A percentile compares a stretch with the other conserved stretches of the same genome.
Evolutionary conservation across 2,888 invertebrate genomes (phyloP).

Genomic region (Oegoconia quadripuncta): DNA sequence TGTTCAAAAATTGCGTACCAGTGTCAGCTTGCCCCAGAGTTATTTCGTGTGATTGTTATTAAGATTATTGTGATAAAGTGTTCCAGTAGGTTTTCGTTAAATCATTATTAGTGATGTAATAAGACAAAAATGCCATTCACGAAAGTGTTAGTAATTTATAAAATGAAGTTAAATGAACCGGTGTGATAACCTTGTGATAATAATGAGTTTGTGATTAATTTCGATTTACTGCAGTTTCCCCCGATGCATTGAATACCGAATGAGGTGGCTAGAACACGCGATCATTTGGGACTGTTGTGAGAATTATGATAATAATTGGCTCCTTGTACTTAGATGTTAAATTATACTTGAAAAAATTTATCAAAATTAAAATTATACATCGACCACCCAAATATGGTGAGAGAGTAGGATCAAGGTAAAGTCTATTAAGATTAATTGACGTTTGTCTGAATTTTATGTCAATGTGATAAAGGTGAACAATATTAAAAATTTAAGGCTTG

Average conservation of each 20-base stretch:
- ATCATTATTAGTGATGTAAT: background rate
- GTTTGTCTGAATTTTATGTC: too few species aligned
- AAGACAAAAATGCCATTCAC: too few species aligned
- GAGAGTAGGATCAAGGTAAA: too few species aligned
- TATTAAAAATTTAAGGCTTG: too few species aligned
- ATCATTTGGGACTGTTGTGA: constrained; percentile 29
- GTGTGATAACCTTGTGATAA: constrained; percentile 69
- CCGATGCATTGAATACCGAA: constrained; percentile 47
- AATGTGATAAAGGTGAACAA: too few species aligned
- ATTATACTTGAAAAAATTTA: too few species aligned
- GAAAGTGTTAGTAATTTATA: too few species aligned
- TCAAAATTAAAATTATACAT: too few species aligned
- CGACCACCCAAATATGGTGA: too few species aligned
- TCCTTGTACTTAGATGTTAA: constrained; percentile 58
- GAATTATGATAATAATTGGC: constrained; percentile 57
- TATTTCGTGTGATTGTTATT: background rate
- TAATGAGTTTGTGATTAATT: constrained; percentile 47
- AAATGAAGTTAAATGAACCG: background rate
- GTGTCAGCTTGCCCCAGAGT: background rate
- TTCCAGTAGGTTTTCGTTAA: background rate
- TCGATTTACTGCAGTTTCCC: constrained; percentile 42
- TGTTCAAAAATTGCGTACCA: constrained; percentile 4
- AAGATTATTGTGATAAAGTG: background rate
- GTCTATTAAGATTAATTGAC: too few species aligned
- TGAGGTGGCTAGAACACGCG: constrained; percentile 71